Base-by-base conservation (phyloP, 2,888 invertebrate genomes). In the Seira ritae region DNA sequence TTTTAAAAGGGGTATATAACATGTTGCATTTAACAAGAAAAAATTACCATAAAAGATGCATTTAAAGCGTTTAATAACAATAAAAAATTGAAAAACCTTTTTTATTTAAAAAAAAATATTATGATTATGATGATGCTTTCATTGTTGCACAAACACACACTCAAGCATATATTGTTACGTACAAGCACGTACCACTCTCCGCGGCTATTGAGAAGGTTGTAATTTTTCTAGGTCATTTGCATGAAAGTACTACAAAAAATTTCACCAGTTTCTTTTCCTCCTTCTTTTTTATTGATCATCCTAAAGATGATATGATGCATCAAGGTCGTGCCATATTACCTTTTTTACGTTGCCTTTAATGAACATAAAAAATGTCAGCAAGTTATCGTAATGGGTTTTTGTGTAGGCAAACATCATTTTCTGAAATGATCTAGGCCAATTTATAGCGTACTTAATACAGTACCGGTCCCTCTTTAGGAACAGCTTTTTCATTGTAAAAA, bases 201-300 rank as follows among this genome's bases (percentile, higher is more conserved):
- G 67, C n/a, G n/a, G n/a, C n/a, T n/a, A n/a, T n/a, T n/a, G n/a
- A n/a, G n/a, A n/a, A n/a, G n/a, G n/a, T 24, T 15, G 8, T n/a
- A 0, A 42, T 23, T 72, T 80, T 80, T 80, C 68, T 80, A 73
- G 80, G 80, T 80, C 80, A 80, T 60, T 70, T 37, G 24, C 17
- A 22, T 19, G 67, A 42, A 55, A 50, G 12, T 12, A 42, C 12
- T 42, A 12, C 6, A 75, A 73, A 37, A 65, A 68, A 68, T 73
- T 80, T 80, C 79, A 71, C 77, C 76, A 68, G 70, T 79, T 79
- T 46, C 65, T 50, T 66, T 46, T 60, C 37, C 24, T 62, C n/a
- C 31, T 73, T 24, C n/a, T 66, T 73, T 62, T 1, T 42, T 66
- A 10, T 37, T 42, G 69, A 71, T 31, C 12, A 6, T 55, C 15